Conservation (phyloP, 2,113 vertebrate genomes). For the Potamarius usumacintae region DNA sequence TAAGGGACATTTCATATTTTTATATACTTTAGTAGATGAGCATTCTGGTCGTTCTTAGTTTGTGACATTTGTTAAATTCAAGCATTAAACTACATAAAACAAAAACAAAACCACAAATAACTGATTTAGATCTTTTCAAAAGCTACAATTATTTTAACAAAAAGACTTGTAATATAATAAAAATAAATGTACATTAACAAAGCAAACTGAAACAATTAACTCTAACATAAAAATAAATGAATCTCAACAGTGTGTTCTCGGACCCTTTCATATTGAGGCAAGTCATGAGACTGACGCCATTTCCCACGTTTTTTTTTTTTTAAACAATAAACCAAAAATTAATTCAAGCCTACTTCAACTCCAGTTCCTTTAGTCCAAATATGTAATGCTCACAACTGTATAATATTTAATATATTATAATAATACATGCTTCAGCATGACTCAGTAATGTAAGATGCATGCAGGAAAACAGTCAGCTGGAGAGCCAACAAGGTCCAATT, state of each 20-base stretch:
- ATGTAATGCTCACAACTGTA: neutral
- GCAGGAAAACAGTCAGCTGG: neutral
- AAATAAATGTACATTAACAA: conserved; percentile 22
- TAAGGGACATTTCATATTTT: neutral
- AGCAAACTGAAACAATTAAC: neutral
- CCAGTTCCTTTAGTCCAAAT: neutral
- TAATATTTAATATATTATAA: neutral
- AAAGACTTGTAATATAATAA: neutral
- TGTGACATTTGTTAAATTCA: neutral
- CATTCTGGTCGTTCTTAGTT: neutral
- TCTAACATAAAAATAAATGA: neutral
- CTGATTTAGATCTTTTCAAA: conserved; percentile 1
- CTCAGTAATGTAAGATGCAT: neutral
- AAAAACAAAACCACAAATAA: neutral
- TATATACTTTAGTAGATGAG: conserved; percentile 2
- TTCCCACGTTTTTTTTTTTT: neutral
- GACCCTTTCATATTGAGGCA: neutral
- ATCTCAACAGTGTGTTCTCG: neutral
- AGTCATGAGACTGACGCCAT: neutral
- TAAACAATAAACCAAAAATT: neutral
- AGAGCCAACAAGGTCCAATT: neutral
- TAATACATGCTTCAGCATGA: neutral
- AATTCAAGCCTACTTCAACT: neutral
- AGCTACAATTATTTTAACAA: neutral
- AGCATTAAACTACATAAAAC: neutral